These are phyloP conservation scores for Platyrinchus mystaceus DNA, from an alignment of 2,797 vertebrate species.

Conservation along the genomic window DNA sequence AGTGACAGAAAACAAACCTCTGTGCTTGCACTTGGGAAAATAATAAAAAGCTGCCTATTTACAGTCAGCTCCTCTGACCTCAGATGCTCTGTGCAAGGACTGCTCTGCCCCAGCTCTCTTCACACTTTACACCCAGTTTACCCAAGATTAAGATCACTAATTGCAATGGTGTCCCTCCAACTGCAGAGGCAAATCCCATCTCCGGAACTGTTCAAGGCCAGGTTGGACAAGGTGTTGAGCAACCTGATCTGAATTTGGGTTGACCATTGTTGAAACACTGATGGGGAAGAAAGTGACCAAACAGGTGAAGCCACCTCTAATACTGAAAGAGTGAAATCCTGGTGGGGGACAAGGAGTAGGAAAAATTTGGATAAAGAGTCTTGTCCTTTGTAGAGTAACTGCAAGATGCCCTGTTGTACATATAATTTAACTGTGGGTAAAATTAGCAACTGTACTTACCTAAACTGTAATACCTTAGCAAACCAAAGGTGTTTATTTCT, in stretches of 20 bases:
- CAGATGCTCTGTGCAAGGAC: neutral
- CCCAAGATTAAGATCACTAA: neutral
- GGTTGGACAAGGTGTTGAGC: neutral
- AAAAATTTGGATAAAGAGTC: neutral
- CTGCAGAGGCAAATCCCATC: neutral
- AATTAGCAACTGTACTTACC: neutral
- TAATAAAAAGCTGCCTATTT: neutral
- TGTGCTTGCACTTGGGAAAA: neutral
- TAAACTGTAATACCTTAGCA: neutral
- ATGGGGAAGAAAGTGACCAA: slow-evolving; percentile 82
- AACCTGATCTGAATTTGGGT: slow-evolving; percentile 79
- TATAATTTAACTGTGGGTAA: neutral
- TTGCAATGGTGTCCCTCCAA: neutral
- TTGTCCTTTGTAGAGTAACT: neutral
- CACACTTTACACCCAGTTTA: neutral
- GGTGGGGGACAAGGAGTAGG: neutral
- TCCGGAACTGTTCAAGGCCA: neutral
- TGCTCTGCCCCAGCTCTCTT: neutral
- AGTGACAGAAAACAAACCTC: neutral
- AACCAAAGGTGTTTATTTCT: neutral
- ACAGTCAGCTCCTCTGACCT: neutral
- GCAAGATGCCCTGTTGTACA: neutral
- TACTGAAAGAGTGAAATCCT: slow-evolving; percentile 79
- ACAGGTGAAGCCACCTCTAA: slow-evolving; percentile 85
- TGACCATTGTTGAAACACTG: slow-evolving; percentile 85